Conservation (phyloP, 2,888 invertebrate genomes). For the Erebia epiphron region DNA sequence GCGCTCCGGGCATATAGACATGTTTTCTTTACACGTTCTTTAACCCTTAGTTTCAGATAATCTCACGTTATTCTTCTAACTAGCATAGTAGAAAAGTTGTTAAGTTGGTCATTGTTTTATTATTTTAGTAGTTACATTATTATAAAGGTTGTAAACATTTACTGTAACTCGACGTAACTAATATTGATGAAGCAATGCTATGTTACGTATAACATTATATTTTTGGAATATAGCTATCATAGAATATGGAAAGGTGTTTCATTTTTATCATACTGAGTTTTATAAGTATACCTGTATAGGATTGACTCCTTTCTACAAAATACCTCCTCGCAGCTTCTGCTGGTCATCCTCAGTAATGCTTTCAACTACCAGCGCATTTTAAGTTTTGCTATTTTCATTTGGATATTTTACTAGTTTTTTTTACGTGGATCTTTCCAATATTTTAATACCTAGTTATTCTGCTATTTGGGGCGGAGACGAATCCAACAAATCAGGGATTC, state of each 20-base stretch:
- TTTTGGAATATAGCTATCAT: constrained; percentile 80
- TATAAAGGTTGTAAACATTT: constrained; percentile 32
- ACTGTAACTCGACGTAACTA: constrained; percentile 41
- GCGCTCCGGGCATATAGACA: no score
- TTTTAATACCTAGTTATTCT: no score
- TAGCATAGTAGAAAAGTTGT: constrained; percentile 38
- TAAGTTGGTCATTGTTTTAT: constrained; percentile 39
- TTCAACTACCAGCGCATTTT: no score
- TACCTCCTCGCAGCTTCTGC: no score
- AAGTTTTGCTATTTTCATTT: no score
- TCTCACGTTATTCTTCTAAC: neutral
- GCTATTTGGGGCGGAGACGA: no score
- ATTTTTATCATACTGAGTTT: constrained; percentile 1
- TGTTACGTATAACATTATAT: constrained; percentile 70
- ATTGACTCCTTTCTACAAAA: neutral
- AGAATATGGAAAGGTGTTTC: constrained; percentile 49
- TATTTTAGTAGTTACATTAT: constrained; percentile 21
- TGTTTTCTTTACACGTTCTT: no score
- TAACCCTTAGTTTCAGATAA: neutral
- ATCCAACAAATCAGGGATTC: no score
- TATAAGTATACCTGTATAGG: no score
- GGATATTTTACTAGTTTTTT: no score
- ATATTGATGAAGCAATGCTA: constrained; percentile 67
- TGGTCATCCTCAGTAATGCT: no score
- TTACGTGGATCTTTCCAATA: no score